Percentiles rank a stretch among this genome's conserved stretches.
phyloP scores from a whole-genome alignment of 2,888 invertebrate genomes.

The Luperina testacea region DNA sequence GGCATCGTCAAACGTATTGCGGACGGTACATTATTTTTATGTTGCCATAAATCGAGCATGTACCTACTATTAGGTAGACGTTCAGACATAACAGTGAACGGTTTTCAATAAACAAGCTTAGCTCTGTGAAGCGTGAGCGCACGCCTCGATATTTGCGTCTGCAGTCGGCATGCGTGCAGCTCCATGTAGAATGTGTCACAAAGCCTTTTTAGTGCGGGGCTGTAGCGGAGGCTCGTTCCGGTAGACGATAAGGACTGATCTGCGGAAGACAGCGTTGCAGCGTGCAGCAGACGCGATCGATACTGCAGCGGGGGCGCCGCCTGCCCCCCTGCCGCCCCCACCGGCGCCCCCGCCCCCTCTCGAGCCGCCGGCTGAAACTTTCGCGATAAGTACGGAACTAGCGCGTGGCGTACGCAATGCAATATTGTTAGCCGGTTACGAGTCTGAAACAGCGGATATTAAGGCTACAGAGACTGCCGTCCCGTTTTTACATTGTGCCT shows the following conservation, averaged over 20 bases:
- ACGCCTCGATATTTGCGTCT: constrained; percentile 72
- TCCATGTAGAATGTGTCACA: constrained; percentile 74
- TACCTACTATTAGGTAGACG: constrained; percentile 61
- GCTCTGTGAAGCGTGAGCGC: constrained; percentile 77
- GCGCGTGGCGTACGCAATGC: constrained; percentile 90
- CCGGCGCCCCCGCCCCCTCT: constrained; percentile 64
- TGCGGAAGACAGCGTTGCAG: constrained; percentile 89
- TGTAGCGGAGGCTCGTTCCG: constrained; percentile 80
- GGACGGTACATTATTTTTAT: constrained; percentile 68
- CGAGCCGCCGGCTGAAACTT: constrained; percentile 87
- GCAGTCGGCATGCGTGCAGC: constrained; percentile 77
- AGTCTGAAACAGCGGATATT: constrained; percentile 89
- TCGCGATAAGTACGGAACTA: constrained; percentile 90
- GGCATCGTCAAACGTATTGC: constrained; percentile 58
- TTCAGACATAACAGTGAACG: constrained; percentile 72
- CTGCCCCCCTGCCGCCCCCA: constrained; percentile 58
- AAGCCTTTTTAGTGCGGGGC: constrained; percentile 82
- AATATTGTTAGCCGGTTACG: constrained; percentile 90
- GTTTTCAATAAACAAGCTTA: constrained; percentile 82
- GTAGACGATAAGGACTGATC: constrained; percentile 88
- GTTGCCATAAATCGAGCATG: constrained; percentile 69
- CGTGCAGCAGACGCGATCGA: constrained; percentile 89
- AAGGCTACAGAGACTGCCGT: constrained; percentile 85
- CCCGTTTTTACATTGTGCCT: constrained; percentile 86
- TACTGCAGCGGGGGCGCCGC: constrained; percentile 82